These are phyloP conservation scores for Ictidomys tridecemlineatus DNA, from an alignment of 2,113 vertebrate genomes.

Conservation along the genomic window DNA sequence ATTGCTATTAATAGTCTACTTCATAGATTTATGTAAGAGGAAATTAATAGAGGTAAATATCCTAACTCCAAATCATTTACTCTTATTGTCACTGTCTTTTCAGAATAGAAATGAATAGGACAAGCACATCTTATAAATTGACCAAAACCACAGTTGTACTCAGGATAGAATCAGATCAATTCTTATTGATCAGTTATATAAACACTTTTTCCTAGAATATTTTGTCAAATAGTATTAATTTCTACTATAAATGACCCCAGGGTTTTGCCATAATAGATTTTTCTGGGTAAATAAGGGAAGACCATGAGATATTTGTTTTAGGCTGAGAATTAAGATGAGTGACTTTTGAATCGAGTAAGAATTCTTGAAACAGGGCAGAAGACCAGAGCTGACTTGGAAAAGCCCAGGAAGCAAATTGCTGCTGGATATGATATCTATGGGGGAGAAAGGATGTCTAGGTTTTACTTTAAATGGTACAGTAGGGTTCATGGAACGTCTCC, in stretches of 20 bases:
- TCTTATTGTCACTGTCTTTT: background rate
- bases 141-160: background rate
- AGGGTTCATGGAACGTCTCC: background rate
- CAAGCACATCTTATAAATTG: background rate
- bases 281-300: background rate
- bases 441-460: background rate
- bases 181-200: background rate
- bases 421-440: accelerated
- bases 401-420: background rate
- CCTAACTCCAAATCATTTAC: background rate
- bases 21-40: background rate
- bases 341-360: background rate
- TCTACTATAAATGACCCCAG: background rate
- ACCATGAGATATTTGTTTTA: background rate
- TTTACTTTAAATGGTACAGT: background rate
- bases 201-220: background rate
- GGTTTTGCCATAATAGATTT: background rate
- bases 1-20: background rate
- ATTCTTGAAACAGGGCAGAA: background rate
- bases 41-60: background rate
- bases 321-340: background rate
- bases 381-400: background rate
- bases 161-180: background rate
- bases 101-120: background rate
- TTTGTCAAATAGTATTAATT: background rate